These are phyloP conservation scores for Lepidostoma basale DNA, from an alignment of 1,140 invertebrate species.

Conservation along the genomic window DNA sequence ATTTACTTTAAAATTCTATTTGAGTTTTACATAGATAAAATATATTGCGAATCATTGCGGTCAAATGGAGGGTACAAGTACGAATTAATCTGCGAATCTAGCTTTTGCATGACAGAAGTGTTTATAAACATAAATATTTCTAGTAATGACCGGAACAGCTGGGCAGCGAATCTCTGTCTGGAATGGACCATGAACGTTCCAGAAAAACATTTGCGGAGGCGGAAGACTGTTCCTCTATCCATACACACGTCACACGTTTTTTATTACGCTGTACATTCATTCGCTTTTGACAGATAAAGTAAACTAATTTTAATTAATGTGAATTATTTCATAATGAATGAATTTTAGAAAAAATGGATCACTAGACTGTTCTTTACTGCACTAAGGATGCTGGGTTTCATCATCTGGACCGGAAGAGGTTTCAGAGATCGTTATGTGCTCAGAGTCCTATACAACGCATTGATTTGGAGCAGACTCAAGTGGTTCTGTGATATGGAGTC, in stretches of 20 bases:
- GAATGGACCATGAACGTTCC: not conserved
- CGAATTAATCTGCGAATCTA: not conserved
- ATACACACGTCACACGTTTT: not conserved
- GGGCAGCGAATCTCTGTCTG: not conserved
- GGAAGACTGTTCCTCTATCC: not conserved
- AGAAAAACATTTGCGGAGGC: conserved; percentile 9
- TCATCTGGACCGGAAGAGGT: too few relatives aligned
- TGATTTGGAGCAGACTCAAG: too few relatives aligned
- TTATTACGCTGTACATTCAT: not conserved
- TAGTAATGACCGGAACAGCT: not conserved
- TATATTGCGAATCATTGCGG: not conserved
- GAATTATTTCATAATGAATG: not conserved
- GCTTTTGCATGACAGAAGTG: not conserved
- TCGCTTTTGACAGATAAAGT: not conserved
- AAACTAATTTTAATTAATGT: not conserved
- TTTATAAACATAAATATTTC: conserved; percentile 5
- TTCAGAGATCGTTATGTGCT: too few relatives aligned
- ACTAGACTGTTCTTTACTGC: not conserved
- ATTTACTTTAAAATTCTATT: not conserved
- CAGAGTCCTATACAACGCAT: too few relatives aligned
- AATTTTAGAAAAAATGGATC: not conserved
- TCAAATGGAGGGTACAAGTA: not conserved
- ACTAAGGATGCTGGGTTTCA: too few relatives aligned
- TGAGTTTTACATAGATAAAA: not conserved
- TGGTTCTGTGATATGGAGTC: too few relatives aligned